These are phyloP conservation scores for Halcyon smyrnensis DNA, from an alignment of 2,797 vertebrate species.

Conservation along the genomic window DNA sequence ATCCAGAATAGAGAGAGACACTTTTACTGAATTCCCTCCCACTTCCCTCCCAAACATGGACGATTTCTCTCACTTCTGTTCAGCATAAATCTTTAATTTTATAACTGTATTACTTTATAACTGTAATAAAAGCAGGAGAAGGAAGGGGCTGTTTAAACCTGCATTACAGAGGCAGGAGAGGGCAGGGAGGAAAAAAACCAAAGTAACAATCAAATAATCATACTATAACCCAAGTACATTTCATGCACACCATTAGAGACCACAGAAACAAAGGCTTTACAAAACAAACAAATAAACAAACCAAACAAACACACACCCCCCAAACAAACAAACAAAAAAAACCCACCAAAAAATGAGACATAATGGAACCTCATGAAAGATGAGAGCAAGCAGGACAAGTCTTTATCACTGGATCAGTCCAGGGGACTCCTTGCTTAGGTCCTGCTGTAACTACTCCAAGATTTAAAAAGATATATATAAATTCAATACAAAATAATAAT, in stretches of 20 bases:
- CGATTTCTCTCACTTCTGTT: background rate
- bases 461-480: background rate
- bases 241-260: background rate
- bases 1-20: background rate
- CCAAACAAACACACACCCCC: background rate
- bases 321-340: background rate
- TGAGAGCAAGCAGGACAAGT: background rate
- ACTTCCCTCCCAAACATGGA: background rate
- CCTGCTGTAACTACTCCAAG: background rate
- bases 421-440: background rate
- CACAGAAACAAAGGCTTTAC: background rate
- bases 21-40: background rate
- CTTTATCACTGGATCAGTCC: background rate
- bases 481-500: background rate
- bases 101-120: too few relatives aligned
- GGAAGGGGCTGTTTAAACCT: background rate
- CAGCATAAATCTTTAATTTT: background rate
- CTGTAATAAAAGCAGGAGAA: background rate
- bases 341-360: background rate
- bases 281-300: background rate
- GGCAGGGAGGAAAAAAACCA: background rate
- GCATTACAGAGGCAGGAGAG: background rate
- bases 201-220: background rate
- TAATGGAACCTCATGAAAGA: background rate
- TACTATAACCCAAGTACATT: background rate